These are phyloP conservation scores for Barnardius zonarius DNA, from an alignment of 2,113 vertebrate genomes.

Conservation along the genomic window DNA sequence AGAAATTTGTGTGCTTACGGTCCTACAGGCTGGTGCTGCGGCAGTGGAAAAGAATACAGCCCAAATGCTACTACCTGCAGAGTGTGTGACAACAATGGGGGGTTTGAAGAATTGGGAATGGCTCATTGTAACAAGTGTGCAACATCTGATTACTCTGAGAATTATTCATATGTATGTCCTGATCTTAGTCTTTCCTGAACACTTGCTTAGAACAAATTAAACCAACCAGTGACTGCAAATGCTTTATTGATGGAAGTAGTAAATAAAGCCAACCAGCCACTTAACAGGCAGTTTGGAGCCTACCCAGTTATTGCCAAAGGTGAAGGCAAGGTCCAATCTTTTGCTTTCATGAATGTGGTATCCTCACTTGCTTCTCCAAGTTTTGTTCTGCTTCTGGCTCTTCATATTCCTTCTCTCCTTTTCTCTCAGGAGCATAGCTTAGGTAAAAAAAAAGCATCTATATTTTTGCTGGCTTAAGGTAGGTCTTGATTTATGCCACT, in stretches of 20 bases:
- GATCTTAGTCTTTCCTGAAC: background rate
- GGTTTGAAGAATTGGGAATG: background rate
- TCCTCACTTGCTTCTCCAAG: background rate
- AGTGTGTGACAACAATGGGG: background rate
- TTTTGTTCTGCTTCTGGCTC: background rate
- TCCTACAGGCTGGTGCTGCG: background rate
- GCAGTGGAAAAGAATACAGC: background rate
- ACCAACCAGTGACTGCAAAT: background rate
- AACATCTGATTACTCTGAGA: background rate
- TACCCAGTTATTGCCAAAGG: background rate
- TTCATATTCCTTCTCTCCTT: background rate
- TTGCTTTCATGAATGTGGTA: background rate
- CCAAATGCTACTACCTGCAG: fast-evolving
- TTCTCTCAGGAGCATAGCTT: background rate
- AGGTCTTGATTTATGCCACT: background rate
- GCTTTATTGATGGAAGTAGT: background rate
- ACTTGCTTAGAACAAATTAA: background rate
- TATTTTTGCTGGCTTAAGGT: background rate
- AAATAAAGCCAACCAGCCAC: background rate
- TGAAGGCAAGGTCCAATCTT: background rate
- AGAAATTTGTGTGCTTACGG: background rate
- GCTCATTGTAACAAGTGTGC: background rate
- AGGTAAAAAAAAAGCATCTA: background rate
- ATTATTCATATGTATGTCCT: background rate
- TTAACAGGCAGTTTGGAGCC: background rate